Conservation (phyloP, 2,797 vertebrate genomes). For the Danio jaintianensis region DNA sequence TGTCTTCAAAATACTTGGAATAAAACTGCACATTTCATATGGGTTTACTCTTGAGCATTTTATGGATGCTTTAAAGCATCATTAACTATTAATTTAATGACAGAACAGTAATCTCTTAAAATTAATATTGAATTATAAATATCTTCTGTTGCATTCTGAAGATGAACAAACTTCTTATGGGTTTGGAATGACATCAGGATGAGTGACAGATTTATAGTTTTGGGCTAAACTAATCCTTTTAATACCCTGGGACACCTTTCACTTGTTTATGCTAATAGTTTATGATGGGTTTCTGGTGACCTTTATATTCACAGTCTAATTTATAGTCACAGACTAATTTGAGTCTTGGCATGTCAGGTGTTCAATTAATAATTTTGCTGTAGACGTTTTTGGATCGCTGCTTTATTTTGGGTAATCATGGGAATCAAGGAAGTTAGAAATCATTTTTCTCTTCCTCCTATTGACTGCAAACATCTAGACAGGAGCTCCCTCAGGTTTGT, state of each 20-base stretch:
- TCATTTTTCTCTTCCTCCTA: slow-evolving; percentile 15
- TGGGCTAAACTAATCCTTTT: background rate
- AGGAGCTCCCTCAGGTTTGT: slow-evolving; percentile 22
- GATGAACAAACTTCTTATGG: no score
- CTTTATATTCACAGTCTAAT: background rate
- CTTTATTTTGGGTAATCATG: slow-evolving; percentile 2
- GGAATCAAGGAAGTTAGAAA: background rate
- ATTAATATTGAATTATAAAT: no score
- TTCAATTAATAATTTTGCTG: background rate
- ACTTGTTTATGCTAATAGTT: background rate
- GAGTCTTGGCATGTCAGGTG: background rate
- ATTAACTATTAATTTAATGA: no score
- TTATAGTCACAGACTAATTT: background rate
- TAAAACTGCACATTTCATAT: no score
- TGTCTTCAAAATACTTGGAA: no score
- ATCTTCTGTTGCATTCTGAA: no score
- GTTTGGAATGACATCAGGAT: no score
- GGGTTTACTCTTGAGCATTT: no score
- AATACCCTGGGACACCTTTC: background rate
- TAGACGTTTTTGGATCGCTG: background rate
- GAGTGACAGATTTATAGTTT: no score
- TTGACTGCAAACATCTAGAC: slow-evolving; percentile 28
- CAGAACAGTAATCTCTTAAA: no score
- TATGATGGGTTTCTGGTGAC: background rate
- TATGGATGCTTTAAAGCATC: no score